Percentiles rank a stretch among this genome's conserved stretches.
Evolutionary conservation across 2,888 invertebrate species (phyloP).

Genomic region (Scaptomyza caliginosa): DNA sequence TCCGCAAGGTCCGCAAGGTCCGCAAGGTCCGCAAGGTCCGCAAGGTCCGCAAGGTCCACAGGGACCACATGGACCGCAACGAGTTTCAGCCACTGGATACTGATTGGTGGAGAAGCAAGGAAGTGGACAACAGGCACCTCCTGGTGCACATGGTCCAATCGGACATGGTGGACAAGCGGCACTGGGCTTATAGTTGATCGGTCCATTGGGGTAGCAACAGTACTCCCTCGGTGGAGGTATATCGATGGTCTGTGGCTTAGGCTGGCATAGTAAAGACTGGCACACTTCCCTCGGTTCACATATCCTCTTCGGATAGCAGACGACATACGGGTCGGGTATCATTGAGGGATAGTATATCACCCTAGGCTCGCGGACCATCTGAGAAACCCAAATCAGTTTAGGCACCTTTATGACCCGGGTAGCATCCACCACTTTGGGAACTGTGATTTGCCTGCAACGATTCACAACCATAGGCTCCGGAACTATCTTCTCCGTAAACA

Average conservation of each 20-base stretch:
- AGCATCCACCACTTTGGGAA: slow-evolving; percentile 30
- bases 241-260: slow-evolving; percentile 59
- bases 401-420: slow-evolving; percentile 14
- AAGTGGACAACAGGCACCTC: slow-evolving; percentile 10
- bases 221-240: slow-evolving; percentile 79
- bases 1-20: too few relatives aligned
- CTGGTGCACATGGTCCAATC: slow-evolving; percentile 14
- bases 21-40: neutral
- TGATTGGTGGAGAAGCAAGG: slow-evolving; percentile 15
- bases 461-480: slow-evolving; percentile 79
- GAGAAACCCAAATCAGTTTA: slow-evolving; percentile 68
- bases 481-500: slow-evolving; percentile 77
- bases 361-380: slow-evolving; percentile 78
- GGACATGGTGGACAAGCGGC: slow-evolving; percentile 17
- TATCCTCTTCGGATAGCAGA: slow-evolving; percentile 77
- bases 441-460: slow-evolving; percentile 76
- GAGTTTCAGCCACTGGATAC: slow-evolving; percentile 19
- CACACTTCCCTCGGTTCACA: slow-evolving; percentile 80
- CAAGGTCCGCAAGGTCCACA: slow-evolving; percentile 4
- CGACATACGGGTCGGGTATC: slow-evolving; percentile 54
- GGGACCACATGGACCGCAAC: slow-evolving; percentile 9
- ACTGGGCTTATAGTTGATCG: slow-evolving; percentile 32
- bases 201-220: slow-evolving; percentile 79
- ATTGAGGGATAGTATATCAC: slow-evolving; percentile 77
- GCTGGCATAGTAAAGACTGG: slow-evolving; percentile 28